Percentiles rank a stretch among this genome's conserved stretches.
These are phyloP conservation scores for Ibidorhyncha struthersii DNA, from an alignment of 2,113 vertebrate species.

Conservation along the genomic window DNA sequence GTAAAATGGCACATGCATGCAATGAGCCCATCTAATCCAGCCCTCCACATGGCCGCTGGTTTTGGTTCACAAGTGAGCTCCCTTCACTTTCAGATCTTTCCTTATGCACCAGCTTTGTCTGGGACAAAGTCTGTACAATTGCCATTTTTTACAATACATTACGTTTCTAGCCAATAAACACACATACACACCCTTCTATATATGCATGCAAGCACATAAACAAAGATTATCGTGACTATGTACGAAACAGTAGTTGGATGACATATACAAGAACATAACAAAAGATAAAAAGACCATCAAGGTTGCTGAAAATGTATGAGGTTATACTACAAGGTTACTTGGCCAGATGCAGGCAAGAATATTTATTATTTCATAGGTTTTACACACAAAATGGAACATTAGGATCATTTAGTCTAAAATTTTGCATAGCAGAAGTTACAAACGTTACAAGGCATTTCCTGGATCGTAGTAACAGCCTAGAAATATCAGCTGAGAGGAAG, in stretches of 20 bases:
- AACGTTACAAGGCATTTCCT: neutral
- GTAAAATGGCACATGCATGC: too few species aligned
- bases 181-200: neutral
- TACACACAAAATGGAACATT: neutral
- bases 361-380: neutral
- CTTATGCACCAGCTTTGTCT: neutral
- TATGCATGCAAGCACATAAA: neutral
- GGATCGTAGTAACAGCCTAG: neutral
- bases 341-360: neutral
- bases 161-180: neutral
- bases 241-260: neutral
- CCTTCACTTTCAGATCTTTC: neutral
- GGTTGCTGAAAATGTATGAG: neutral
- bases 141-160: neutral
- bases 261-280: neutral
- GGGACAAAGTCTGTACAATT: neutral
- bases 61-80: neutral
- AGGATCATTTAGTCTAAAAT: neutral
- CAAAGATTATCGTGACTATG: neutral
- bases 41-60: accelerated
- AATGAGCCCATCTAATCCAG: neutral
- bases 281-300: neutral
- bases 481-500: neutral
- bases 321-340: neutral
- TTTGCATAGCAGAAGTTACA: neutral